These are phyloP conservation scores for Phalacrocorax aristotelis DNA, from an alignment of 2,113 vertebrate genomes.

Conservation along the genomic window DNA sequence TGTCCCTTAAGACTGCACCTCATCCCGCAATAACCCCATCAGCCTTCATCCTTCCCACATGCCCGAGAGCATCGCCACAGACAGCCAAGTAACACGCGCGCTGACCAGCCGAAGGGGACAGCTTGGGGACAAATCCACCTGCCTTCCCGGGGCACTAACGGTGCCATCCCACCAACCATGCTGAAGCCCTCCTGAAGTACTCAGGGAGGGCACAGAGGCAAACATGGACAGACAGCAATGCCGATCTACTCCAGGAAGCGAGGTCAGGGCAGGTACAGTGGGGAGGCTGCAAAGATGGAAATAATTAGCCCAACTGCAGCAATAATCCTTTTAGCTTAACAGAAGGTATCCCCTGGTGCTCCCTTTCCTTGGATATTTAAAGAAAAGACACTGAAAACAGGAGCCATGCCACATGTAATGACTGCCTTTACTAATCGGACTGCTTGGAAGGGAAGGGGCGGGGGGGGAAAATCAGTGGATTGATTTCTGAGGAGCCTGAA, in stretches of 20 bases:
- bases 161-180: not conserved
- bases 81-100: not conserved
- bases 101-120: too few species aligned
- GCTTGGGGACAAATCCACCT: not conserved
- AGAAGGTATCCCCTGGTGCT: not conserved
- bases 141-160: not conserved
- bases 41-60: accelerated
- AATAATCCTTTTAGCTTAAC: slow-evolving; percentile 1
- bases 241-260: not conserved
- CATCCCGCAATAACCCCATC: accelerated
- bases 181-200: not conserved
- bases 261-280: not conserved
- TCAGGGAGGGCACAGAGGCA: not conserved
- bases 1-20: not conserved
- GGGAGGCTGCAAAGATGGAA: not conserved
- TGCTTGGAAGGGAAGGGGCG: not conserved
- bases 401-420: not conserved
- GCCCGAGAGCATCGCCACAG: not conserved
- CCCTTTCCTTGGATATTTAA: not conserved
- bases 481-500: not conserved
- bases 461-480: not conserved
- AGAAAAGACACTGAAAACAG: not conserved
- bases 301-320: not conserved
- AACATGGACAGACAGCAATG: not conserved
- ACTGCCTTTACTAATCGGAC: not conserved